Base-by-base conservation (phyloP, 35 echinoderm and acorn worm genomes). In the Chiridota heheva region DNA sequence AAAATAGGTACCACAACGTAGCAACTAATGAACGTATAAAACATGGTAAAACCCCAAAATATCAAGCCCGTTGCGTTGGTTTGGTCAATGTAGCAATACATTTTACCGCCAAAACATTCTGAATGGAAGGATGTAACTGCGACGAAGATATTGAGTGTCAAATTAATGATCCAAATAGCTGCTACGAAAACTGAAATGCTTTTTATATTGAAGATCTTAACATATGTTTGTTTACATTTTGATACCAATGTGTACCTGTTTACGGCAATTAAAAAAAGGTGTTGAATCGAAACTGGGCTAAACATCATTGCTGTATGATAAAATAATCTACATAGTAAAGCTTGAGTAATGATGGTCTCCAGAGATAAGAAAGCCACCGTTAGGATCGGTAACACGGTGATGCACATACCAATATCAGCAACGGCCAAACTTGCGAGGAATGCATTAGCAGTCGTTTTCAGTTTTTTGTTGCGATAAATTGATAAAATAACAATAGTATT, bases 211-310 rank as follows among this genome's bases (percentile, higher is more conserved):
- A 60, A 78, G 20, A 34, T 29, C 42, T 62, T 61, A 13, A 61
- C 18, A 29, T 78, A 78, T 4, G 55, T 61, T 2, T 37, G 24
- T 34, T 31, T 32, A 17, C 36, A 42, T 28, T 78, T 78, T 4
- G 36, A 60, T 6, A 78, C 42, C 5, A 78, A 58, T 15, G 20
- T 40, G 34, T 34, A 78, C 34, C 75, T 39, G 33, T 78, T 78
- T 2, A 37, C 75, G 2, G 75, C 75, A 25, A 78, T 78, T 2
- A 78, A 29, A 8, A 78, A 60, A 15, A 78, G 39, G n/a, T 78
- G 75, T 42, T 78, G 75, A 31, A 78, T 62, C 3, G 75, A 78
- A 4, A 78, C 75, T 16, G 75, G 53, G 47, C 53, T 41, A 62
- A 78, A 78, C 0, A 43, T 78, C 4, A 78, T 40, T 12, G 53